Base-by-base conservation (phyloP, 2,888 invertebrate genomes). In the Drosophila kuntzei region DNA sequence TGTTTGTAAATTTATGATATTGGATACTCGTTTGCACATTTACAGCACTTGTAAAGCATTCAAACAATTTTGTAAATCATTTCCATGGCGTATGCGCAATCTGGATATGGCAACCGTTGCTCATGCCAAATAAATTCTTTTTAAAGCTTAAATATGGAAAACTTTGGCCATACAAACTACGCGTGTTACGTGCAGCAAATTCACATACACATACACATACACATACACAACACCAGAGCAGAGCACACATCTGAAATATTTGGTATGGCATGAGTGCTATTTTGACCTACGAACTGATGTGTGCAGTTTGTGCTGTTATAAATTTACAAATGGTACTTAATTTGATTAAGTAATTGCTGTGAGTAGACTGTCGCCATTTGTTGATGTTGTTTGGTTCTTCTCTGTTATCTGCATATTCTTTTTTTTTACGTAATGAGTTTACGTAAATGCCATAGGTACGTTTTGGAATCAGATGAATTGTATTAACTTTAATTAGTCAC, bases 111-210 rank as follows among this genome's bases (percentile, higher is more conserved):
- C 43, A 29, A 27, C 7, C 39, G 51, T 49, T 57, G 53, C 44
- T 39, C 46, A 46, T 29, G 51, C 66, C 69, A 65, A 67, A 85
- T 65, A 86, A 76, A 86, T 79, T 75, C 57, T 39, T 60, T 66
- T 82, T 58, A 16, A 16, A 71, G 71, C 49, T 74, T 79, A 60
- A 74, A 87, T 78, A 87, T 74, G 87, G 18, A 67, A 67, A 74
- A 71, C 58, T 80, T 69, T 65, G 16, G 32, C 41, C 54, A 32
- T 46, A 29, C 34, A 39, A 65, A 44, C 63, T 50, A 53, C 41
- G 43, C 34, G 12, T 34, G 34, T 18, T 58, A 64, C 55, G 50
- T 66, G 62, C 57, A 43, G 11, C 22, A 36, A 11, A 43, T n/a
- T 41, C 44, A 60, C 11, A 47, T 11, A 43, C 20, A n/a, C 27